A percentile compares a stretch with the other conserved stretches of the same genome.
These are phyloP conservation scores for Steromphala cineraria DNA, from an alignment of 2,888 invertebrate species.

Conservation along the genomic window DNA sequence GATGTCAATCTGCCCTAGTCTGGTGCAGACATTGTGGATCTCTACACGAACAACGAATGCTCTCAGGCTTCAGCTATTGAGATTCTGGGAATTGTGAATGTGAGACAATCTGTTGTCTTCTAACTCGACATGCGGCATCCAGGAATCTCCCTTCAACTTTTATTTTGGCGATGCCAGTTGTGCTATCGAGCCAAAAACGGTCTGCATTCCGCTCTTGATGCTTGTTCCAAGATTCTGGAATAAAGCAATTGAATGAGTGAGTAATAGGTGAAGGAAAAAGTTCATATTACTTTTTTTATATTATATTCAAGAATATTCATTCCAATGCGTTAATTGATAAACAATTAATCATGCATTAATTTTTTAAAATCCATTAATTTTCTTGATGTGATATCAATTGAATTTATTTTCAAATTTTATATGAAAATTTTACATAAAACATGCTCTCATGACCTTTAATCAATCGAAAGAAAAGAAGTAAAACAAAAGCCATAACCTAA, in stretches of 20 bases:
- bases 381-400: too few relatives aligned
- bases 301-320: too few relatives aligned
- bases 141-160: background rate
- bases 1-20: background rate
- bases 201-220: slow-evolving; percentile 63
- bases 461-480: background rate
- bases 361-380: too few relatives aligned
- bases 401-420: too few relatives aligned
- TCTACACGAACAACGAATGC: too few relatives aligned
- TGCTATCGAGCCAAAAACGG: slow-evolving; percentile 55
- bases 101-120: background rate
- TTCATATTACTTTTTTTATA: too few relatives aligned
- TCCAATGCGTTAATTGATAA: too few relatives aligned
- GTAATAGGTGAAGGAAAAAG: too few relatives aligned
- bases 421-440: background rate
- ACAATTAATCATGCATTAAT: too few relatives aligned
- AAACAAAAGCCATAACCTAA: background rate
- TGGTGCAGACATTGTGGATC: too few relatives aligned
- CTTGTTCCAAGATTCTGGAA: slow-evolving; percentile 61
- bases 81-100: background rate
- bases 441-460: background rate
- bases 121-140: too few relatives aligned
- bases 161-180: slow-evolving; percentile 49
- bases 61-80: background rate
- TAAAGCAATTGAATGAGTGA: background rate